Percentiles rank a stretch among this genome's conserved stretches.
Evolutionary conservation across 92 coral and sea anemone genomes (phyloP).

Genomic region (Micromussa lordhowensis): DNA sequence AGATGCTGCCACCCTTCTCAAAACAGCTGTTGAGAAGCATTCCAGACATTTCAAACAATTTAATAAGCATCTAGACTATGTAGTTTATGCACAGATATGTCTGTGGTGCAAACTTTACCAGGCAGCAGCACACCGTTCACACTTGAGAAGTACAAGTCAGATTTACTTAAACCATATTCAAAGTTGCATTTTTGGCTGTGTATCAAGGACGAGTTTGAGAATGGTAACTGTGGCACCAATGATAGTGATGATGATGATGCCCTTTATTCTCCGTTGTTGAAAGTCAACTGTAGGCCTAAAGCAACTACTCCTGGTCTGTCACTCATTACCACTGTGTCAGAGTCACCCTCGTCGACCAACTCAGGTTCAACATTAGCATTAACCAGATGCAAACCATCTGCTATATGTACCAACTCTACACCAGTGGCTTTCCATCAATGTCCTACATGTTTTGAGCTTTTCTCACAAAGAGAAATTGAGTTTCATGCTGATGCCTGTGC

Average conservation of each 20-base stretch:
- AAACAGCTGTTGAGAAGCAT: constrained; percentile 23
- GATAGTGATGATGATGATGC: constrained; percentile 27
- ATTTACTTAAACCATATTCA: constrained; percentile 73
- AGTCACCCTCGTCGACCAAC: background rate
- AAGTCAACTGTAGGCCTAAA: background rate
- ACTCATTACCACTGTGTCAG: background rate
- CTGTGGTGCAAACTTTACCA: constrained; percentile 39
- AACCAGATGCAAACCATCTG: background rate
- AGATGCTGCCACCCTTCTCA: constrained; percentile 54
- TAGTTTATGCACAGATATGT: too few species aligned
- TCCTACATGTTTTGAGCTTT: constrained; percentile 35
- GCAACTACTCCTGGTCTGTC: background rate
- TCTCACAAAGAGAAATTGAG: constrained; percentile 39
- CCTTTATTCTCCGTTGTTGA: background rate
- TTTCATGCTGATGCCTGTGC: constrained; percentile 62
- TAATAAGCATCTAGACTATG: too few species aligned
- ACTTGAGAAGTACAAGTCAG: constrained; percentile 64
- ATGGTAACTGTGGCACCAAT: constrained; percentile 30
- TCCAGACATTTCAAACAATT: too few species aligned
- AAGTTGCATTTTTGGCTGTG: constrained; percentile 77
- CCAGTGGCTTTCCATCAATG: constrained; percentile 12
- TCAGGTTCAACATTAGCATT: background rate
- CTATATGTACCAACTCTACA: too few species aligned
- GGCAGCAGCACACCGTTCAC: constrained; percentile 67
- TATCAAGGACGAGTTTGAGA: constrained; percentile 68